These are phyloP conservation scores for Lordiphosa collinella DNA, from an alignment of 1,140 invertebrate genomes.

Conservation along the genomic window DNA sequence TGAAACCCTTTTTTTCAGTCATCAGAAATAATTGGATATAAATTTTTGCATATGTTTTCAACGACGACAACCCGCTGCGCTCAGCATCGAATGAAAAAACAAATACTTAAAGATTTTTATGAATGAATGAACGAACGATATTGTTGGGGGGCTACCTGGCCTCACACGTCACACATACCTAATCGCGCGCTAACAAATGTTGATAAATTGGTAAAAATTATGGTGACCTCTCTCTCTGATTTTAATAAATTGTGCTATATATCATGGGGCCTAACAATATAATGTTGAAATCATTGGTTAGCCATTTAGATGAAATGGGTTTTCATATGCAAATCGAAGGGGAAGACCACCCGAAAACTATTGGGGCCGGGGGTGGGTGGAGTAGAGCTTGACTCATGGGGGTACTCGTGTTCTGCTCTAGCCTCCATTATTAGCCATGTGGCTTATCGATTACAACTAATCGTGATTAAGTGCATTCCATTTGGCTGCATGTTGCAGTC, in stretches of 20 bases:
- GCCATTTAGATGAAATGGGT: conserved; percentile 53
- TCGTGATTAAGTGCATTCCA: conserved; percentile 79
- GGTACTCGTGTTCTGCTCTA: conserved; percentile 23
- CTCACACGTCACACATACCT: conserved; percentile 65
- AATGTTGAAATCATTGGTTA: conserved; percentile 74
- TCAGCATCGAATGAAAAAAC: conserved; percentile 17
- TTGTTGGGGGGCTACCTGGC: conserved; percentile 30
- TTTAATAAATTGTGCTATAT: conserved; percentile 76
- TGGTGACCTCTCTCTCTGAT: conserved; percentile 52
- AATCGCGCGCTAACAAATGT: conserved; percentile 72
- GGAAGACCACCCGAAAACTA: conserved; percentile 55
- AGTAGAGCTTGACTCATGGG: conserved; percentile 1
- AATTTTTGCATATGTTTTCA: conserved; percentile 14
- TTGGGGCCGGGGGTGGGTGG: not conserved
- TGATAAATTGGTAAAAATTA: conserved; percentile 69
- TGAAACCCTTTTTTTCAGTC: conserved; percentile 1
- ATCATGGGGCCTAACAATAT: conserved; percentile 63
- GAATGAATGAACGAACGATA: conserved; percentile 40
- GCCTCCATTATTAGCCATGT: conserved; percentile 35
- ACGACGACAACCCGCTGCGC: conserved; percentile 25
- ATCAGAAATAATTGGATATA: conserved; percentile 7
- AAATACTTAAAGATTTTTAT: conserved; percentile 27
- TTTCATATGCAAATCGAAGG: conserved; percentile 68
- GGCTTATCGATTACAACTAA: conserved; percentile 79
- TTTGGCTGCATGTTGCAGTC: conserved; percentile 71